These are phyloP conservation scores for Dipodomys spectabilis DNA, from an alignment of 2,113 vertebrate genomes.

Conservation along the genomic window DNA sequence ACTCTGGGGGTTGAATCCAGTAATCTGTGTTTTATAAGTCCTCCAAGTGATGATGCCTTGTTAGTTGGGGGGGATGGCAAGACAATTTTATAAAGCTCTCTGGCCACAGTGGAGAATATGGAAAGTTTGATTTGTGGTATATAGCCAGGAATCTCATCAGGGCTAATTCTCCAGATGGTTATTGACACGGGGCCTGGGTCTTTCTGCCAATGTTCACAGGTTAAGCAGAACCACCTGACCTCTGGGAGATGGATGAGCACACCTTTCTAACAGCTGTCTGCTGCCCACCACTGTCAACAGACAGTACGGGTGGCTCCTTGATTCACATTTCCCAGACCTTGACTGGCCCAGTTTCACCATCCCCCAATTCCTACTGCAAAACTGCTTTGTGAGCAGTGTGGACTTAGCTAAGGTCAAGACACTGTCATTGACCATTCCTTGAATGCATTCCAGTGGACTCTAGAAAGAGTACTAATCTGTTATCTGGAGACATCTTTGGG, in stretches of 20 bases:
- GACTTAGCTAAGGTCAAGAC: background rate
- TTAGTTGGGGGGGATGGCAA: background rate
- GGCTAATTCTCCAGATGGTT: background rate
- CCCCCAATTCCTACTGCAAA: background rate
- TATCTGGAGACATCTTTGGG: background rate
- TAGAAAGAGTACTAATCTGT: background rate
- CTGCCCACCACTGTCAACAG: constrained; percentile 62
- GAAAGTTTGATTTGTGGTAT: background rate
- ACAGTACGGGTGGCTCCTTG: background rate
- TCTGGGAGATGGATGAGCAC: background rate
- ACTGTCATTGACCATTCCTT: background rate
- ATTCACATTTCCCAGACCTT: background rate
- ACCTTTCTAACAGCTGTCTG: constrained; percentile 56
- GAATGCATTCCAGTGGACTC: background rate
- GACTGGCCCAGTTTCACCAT: background rate
- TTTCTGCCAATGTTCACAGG: background rate
- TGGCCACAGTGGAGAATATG: background rate
- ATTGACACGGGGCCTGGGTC: background rate
- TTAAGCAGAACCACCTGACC: background rate
- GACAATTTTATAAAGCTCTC: constrained; percentile 17
- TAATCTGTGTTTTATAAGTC: background rate
- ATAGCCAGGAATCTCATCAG: background rate
- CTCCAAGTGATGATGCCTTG: background rate
- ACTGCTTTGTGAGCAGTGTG: background rate
- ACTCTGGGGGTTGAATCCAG: background rate